Evolutionary conservation across 2,888 invertebrate species (phyloP), one percentile per base, ranked within the genome.

Genomic region (Noctuana brunneofusca): DNA sequence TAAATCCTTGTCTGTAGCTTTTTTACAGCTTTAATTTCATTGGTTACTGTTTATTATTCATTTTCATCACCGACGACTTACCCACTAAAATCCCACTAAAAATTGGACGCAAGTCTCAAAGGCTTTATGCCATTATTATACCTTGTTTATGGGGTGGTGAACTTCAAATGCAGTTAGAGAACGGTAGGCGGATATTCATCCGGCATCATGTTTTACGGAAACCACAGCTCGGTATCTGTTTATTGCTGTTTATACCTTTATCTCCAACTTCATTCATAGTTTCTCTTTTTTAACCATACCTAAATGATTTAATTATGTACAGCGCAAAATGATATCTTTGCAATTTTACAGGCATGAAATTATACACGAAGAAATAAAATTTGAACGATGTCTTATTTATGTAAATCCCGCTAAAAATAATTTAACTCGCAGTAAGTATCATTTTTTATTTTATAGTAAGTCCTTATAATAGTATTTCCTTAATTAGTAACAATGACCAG

Each of bases 381-480:
- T 77, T 65, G 80, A 81, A 54, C 75, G 72, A 60, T 85, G 85
- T 68, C 67, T 69, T 49, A 71, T 81, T 55, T 83, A 75, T 62
- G 48, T 63, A 20, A 68, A 76, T 54, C 69, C 71, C 2, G 68
- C 67, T 49, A 38, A 64, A 56, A 72, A 46, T 27, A 79, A 80
- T 67, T 53, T 67, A 24, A 79, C 77, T 1, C 65, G 64, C 68
- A 72, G 81, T 80, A 70, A 58, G 65, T 62, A 38, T 0, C 9
- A 1, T 6, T 41, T 16, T 41, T 1, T 16, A 16, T 1, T 41
- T 41, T 0, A 41, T 2, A 16, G 14, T 8, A 6, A 16, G 2
- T 3, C n/a, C n/a, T 11, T 32, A 8, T 32, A 9, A 32, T 32
- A 2, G 32, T 32, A 32, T 32, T 32, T 32, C 9, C 9, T 32